Evolutionary conservation across 2,113 vertebrate species (phyloP), one percentile per base, ranked within the genome.

Genomic region (Pteropus alecto): DNA sequence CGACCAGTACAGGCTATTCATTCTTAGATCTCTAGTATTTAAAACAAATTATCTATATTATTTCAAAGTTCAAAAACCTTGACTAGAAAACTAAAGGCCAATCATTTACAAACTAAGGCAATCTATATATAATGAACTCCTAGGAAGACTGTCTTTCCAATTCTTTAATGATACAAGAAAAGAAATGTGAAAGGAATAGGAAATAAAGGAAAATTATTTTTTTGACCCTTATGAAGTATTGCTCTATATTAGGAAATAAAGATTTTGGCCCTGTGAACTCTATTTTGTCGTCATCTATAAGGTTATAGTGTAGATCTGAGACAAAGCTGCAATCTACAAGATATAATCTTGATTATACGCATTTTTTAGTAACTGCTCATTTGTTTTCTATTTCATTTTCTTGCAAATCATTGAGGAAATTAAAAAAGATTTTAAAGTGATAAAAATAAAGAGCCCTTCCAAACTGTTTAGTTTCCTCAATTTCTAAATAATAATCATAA

Each of bases 1-100:
- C 24, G 8, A 81, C 43, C 7, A 86, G n/a, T 61, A 95, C 5
- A 96, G 54, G 79, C 28, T 21, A 95, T 38, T 94, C 43, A 30
- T 95, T 92, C n/a, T 92, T 92, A 84, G 30, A 90, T 41, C 30
- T 82, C 41, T 92, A 73, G 41, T 58, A 78, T 79, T 87, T 90
- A 78, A 97, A 94, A 87, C 15, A 95, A 86, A 86, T 46, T 11
- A 88, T 82, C 90, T 90, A 60, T 61, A 78, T 35, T 92, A 90
- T 70, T 83, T 97, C 12, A 7, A 95, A 93, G 68, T 82, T 90
- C 35, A 92, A 96, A 90, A 95, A 88, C 35, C 63, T 87, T 77
- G 46, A 87, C 67, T 38, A 94, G 77, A 94, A 93, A 90, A 93
- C 85, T 63, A 90, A 96, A 95, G 48, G 41, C 30, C 76, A 93